Conservation (phyloP, 2,888 invertebrate species). For the Hirtodrosophila alboralis region DNA sequence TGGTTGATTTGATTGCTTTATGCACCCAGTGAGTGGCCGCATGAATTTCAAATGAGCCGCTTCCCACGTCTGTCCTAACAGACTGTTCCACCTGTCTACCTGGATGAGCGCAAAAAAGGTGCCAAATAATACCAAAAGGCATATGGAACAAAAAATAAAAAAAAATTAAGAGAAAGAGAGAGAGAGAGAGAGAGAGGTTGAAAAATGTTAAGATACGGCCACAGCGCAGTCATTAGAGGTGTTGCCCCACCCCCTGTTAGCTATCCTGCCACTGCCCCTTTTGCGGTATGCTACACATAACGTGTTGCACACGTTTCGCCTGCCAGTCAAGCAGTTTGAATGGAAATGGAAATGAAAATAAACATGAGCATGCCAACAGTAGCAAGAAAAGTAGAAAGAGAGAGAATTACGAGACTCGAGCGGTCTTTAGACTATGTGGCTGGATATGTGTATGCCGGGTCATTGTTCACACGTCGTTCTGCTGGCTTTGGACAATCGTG, state of each 20-base stretch:
- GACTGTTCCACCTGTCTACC: neutral
- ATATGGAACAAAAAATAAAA: constrained; percentile 39
- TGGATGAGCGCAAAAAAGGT: constrained; percentile 28
- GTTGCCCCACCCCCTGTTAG: neutral
- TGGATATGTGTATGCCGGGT: constrained; percentile 49
- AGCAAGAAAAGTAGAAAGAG: constrained; percentile 3
- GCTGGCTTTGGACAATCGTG: constrained; percentile 51
- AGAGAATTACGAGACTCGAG: constrained; percentile 1
- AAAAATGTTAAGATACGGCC: constrained; percentile 49
- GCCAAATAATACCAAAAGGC: constrained; percentile 53
- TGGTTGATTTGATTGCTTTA: constrained; percentile 83
- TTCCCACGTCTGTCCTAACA: neutral
- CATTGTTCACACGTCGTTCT: constrained; percentile 56
- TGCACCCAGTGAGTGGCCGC: constrained; percentile 82
- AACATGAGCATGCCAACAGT: constrained; percentile 32
- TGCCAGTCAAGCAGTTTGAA: constrained; percentile 53
- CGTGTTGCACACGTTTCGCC: constrained; percentile 72
- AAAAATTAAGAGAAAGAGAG: constrained; percentile 17
- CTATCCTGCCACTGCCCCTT: neutral
- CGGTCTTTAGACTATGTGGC: no score
- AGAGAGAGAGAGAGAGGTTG: no score
- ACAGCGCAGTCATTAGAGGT: constrained; percentile 64
- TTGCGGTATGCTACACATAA: constrained; percentile 40
- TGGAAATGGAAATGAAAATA: constrained; percentile 52
- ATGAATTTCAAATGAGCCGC: constrained; percentile 81